Base-by-base conservation (phyloP, 2,888 invertebrate species). In the Lithosia quadra region DNA sequence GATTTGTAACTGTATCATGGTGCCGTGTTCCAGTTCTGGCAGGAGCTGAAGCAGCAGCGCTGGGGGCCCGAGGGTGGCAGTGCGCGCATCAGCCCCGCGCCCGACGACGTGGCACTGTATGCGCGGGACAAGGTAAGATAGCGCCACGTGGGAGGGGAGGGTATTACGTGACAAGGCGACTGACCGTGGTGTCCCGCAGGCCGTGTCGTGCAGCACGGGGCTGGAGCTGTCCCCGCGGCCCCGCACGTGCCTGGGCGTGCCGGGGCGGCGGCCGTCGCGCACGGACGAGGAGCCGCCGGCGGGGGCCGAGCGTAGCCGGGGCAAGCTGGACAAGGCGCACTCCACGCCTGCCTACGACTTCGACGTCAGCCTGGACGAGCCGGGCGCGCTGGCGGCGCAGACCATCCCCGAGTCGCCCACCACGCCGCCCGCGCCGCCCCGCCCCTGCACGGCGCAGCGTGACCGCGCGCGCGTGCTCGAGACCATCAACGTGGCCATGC, bases 331-430 rank as follows among this genome's bases (percentile, higher is more conserved):
- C 91, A 98, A 98, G 91, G 97, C 97, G 81, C 96, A 97, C 88
- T 98, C 97, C 78, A 97, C 97, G n/a, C 98, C 98, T 2, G 97
- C 97, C 0, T 97, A 97, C 89, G 97, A 97, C 89, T 94, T 95
- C 61, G 95, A 91, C 68, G 93, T 77, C 3, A 65, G 95, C 64
- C 74, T 81, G 13, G 85, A 82, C 43, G 73, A 68, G 63, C 80
- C 81, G 10, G 83, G 80, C 9, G 63, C 84, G 39, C 85, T 87
- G 15, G 80, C 83, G 65, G 78, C 88, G 63, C 89, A 88, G 76
- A 78, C 88, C 67, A 92, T 92, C 49, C 93, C 93, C 13, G 92
- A 92, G 81, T 91, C 93, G 0, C 92, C 92, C 49, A 85, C 85
- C 65, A 83, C 88, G 33, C 90, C 89, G 9, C 21, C 22, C 24